Conservation (phyloP, 2,888 invertebrate genomes). For the Leucophora obtusa region DNA sequence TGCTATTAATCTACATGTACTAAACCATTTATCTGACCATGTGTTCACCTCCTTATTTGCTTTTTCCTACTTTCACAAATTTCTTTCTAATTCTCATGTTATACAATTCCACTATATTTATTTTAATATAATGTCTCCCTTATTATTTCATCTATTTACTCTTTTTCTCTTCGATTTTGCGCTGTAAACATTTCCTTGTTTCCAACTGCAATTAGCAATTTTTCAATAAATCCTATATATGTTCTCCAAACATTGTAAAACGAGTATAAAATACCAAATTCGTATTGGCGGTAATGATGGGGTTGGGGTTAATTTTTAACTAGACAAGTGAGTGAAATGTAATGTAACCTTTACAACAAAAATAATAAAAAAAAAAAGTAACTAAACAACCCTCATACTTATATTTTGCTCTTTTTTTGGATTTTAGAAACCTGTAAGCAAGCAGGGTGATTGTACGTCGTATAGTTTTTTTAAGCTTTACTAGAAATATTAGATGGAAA, state of each 20-base stretch:
- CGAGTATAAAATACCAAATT: slow-evolving; percentile 36
- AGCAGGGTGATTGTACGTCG: slow-evolving; percentile 38
- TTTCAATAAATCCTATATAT: slow-evolving; percentile 53
- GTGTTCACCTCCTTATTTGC: slow-evolving; percentile 50
- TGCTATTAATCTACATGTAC: slow-evolving; percentile 19
- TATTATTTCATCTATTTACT: slow-evolving; percentile 36
- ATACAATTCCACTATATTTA: slow-evolving; percentile 60
- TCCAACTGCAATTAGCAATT: slow-evolving; percentile 64
- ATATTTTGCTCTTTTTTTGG: slow-evolving; percentile 36
- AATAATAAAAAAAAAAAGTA: slow-evolving; percentile 4
- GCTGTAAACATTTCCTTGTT: slow-evolving; percentile 63
- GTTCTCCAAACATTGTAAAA: slow-evolving; percentile 52
- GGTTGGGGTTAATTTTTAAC: slow-evolving; percentile 40
- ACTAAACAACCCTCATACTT: slow-evolving; percentile 56
- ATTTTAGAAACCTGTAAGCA: slow-evolving; percentile 55
- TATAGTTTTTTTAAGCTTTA: slow-evolving; percentile 28
- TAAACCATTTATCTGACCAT: slow-evolving; percentile 41
- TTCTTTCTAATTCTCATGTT: slow-evolving; percentile 59
- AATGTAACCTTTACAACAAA: slow-evolving; percentile 30
- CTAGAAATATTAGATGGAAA: slow-evolving; percentile 41
- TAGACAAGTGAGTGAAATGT: slow-evolving; percentile 23
- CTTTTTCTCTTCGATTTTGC: slow-evolving; percentile 56
- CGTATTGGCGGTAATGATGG: slow-evolving; percentile 8
- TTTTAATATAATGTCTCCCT: slow-evolving; percentile 44
- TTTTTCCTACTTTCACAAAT: slow-evolving; percentile 44